A percentile compares a stretch with the other conserved stretches of the same genome.
Conservation (phyloP, 2,888 invertebrate species). For the Tachina lurida region DNA sequence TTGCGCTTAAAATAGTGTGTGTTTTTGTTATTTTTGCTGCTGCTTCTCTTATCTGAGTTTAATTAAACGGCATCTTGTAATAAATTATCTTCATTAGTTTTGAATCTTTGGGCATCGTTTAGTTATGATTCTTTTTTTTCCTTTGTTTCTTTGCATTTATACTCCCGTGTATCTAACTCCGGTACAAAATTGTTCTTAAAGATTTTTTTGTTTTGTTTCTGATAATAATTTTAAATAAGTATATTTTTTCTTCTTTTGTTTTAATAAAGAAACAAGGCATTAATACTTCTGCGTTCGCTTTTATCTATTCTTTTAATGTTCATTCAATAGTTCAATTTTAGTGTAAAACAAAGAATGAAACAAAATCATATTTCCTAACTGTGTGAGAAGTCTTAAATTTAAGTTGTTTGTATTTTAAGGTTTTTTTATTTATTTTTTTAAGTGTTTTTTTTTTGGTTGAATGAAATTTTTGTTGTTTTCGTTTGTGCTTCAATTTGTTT, state of each 20-base stretch:
- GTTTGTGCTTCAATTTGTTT: slow-evolving; percentile 21
- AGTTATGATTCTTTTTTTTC: slow-evolving; percentile 52
- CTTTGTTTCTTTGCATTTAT: slow-evolving; percentile 16
- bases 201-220: not conserved
- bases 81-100: slow-evolving; percentile 83
- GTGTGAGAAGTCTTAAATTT: slow-evolving; percentile 52
- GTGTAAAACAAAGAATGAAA: slow-evolving; percentile 8
- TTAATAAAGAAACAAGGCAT: slow-evolving; percentile 26
- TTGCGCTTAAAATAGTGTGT: slow-evolving; percentile 34
- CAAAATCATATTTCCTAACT: slow-evolving; percentile 34
- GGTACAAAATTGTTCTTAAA: not conserved
- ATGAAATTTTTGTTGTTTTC: not conserved
- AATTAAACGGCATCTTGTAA: slow-evolving; percentile 83
- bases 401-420: slow-evolving; percentile 5
- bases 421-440: slow-evolving; percentile 14
- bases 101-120: slow-evolving; percentile 75
- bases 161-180: not conserved
- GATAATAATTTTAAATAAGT: too few relatives aligned
- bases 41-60: slow-evolving; percentile 80
- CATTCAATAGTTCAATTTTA: slow-evolving; percentile 56
- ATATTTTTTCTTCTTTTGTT: not conserved
- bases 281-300: slow-evolving; percentile 34
- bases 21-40: slow-evolving; percentile 66
- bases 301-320: slow-evolving; percentile 49
- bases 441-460: not conserved